A percentile compares a stretch with the other conserved stretches of the same genome.
These are phyloP conservation scores for Drosophila bocki DNA, from an alignment of 1,140 invertebrate species.

Conservation along the genomic window DNA sequence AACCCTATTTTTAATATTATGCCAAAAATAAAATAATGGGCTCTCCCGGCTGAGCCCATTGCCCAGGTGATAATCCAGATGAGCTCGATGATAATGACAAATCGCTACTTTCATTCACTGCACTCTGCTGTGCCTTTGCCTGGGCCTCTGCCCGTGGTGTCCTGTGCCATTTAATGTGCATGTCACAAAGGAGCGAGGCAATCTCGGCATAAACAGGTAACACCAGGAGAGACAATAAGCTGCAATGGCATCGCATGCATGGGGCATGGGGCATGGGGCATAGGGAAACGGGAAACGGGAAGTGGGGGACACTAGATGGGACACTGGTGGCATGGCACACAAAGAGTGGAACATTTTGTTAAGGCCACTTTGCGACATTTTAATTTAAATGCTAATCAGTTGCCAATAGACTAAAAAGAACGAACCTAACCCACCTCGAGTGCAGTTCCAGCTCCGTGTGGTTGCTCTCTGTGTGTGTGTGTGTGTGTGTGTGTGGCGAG, in stretches of 20 bases:
- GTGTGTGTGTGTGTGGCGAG: neutral
- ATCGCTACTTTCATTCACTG: constrained; percentile 25
- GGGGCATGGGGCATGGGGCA: neutral
- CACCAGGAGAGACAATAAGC: constrained; percentile 64
- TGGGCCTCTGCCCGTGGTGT: neutral
- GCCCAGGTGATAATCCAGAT: constrained; percentile 3
- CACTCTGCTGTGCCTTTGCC: neutral
- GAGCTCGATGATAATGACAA: constrained; percentile 24
- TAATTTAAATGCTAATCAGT: constrained; percentile 83
- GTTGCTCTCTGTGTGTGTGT: neutral
- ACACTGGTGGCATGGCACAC: constrained; percentile 20
- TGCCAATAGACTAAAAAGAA: constrained; percentile 78
- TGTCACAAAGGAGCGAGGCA: constrained; percentile 61
- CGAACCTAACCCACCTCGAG: constrained; percentile 53
- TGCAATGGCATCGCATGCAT: constrained; percentile 49
- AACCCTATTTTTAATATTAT: neutral
- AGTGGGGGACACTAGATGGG: neutral
- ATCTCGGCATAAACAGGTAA: constrained; percentile 76
- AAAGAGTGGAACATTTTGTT: constrained; percentile 73
- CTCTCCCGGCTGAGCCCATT: neutral
- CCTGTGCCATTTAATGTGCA: constrained; percentile 33
- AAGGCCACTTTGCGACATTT: constrained; percentile 82
- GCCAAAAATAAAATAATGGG: neutral
- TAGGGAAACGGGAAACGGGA: neutral
- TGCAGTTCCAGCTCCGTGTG: constrained; percentile 19